Evolutionary conservation across 1,140 invertebrate species (phyloP), one percentile per base, ranked within the genome.

Genomic region (Anthonomus grandis): DNA sequence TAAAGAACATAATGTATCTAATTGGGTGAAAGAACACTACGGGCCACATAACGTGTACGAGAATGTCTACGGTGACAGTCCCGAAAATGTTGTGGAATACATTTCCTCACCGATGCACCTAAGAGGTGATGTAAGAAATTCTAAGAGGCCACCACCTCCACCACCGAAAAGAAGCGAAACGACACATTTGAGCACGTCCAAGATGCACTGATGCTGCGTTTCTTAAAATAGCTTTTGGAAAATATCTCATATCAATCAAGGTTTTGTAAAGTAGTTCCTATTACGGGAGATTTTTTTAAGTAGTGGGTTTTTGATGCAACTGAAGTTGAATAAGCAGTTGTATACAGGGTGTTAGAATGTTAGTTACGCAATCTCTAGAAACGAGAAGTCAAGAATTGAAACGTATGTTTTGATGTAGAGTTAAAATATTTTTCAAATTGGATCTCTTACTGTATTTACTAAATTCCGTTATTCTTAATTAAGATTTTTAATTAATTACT

Each of bases 21-120:
- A 91, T 66, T 93, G 91, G 90, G 88, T 93, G n/a, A 84, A 87
- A 60, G 89, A 93, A 66, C 90, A 93, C 64, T 93, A 93, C 64
- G 90, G 90, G 0, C 70, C 72, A 4, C 77, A 82, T 55, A 83
- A 83, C 62, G 57, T 82, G 1, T 83, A 83, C 56, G 81, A 83
- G 54, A 83, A 83, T 53, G 77, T 83, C 0, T 83, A 82, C 56
- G 66, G 75, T 27, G 74, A 74, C 42, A 78, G 72, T 57, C 69
- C 71, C 0, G 59, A 54, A 52, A 65, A 68, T 31, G 75, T 77
- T 0, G 72, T 75, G 5, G 76, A 78, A 45, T 79, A 78, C 44
- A 70, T 70, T 1, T 71, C 73, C 0, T 78, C 76, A 57, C 75
- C 76, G 0, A 60, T 72, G 2, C 69, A 67, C 56, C 22, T 57